Percentiles rank a stretch among this genome's conserved stretches.
phyloP scores from a whole-genome alignment of 2,888 invertebrate species.

The Scaeva pyrastri region DNA sequence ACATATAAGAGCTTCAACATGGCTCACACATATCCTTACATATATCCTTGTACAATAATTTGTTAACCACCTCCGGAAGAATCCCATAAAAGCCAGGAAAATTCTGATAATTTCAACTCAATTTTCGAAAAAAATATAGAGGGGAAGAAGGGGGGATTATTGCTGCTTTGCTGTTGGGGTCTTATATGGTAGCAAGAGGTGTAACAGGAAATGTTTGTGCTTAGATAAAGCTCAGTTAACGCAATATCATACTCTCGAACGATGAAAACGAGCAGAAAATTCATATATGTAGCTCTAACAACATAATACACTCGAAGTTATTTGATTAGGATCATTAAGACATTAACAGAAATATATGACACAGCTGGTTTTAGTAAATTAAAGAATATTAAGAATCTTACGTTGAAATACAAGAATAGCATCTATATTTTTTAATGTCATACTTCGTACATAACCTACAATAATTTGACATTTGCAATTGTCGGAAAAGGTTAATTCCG shows the following conservation, averaged over 20 bases:
- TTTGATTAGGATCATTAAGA: background rate
- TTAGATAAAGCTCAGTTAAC: background rate
- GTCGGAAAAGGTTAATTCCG: no score
- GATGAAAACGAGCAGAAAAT: background rate
- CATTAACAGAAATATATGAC: background rate
- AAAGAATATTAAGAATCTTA: no score
- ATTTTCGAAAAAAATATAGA: background rate
- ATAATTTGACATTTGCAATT: no score
- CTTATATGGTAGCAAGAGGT: background rate
- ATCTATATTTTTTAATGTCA: no score
- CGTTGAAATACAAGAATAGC: no score
- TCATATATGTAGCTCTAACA: background rate
- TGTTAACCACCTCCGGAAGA: constrained; percentile 1
- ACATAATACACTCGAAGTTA: background rate
- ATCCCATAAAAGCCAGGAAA: constrained; percentile 2
- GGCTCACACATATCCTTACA: no score
- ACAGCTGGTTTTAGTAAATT: no score
- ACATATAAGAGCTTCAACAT: background rate
- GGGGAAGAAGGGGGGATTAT: background rate
- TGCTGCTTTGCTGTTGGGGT: background rate
- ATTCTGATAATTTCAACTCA: background rate
- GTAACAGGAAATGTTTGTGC: background rate
- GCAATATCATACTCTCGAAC: background rate
- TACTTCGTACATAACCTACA: no score
- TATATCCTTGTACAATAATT: background rate